Percentiles rank a stretch among this genome's conserved stretches.
These are phyloP conservation scores for Centrocercus urophasianus DNA, from an alignment of 2,113 vertebrate species.

Conservation along the genomic window DNA sequence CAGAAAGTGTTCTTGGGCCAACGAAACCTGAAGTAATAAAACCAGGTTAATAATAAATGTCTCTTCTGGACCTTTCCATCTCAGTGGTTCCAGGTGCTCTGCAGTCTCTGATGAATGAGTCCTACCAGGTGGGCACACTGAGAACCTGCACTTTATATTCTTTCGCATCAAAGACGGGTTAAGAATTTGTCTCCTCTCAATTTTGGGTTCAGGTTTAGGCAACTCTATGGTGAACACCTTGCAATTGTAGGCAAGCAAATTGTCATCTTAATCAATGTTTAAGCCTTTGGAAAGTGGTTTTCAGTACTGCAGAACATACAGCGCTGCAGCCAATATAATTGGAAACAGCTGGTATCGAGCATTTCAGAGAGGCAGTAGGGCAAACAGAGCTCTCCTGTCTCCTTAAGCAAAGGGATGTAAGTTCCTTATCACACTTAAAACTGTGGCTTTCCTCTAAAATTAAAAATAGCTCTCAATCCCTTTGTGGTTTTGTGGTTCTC, in stretches of 20 bases:
- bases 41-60: not conserved
- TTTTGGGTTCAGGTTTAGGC: not conserved
- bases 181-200: not conserved
- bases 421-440: slow-evolving; percentile 52
- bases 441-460: slow-evolving; percentile 44
- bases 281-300: slow-evolving; percentile 16
- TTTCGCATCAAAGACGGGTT: not conserved
- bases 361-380: slow-evolving; percentile 24
- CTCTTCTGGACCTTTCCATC: not conserved
- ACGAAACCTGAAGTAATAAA: not conserved
- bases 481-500: slow-evolving; percentile 55
- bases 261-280: not conserved
- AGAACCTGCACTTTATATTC: not conserved
- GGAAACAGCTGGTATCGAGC: not conserved
- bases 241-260: not conserved
- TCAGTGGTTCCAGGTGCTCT: not conserved
- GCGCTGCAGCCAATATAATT: not conserved
- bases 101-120: not conserved
- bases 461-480: slow-evolving; percentile 47
- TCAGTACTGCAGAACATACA: not conserved
- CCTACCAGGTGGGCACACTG: not conserved
- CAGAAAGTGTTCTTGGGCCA: not conserved
- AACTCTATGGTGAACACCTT: not conserved
- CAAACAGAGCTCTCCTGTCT: slow-evolving; percentile 8
- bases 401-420: slow-evolving; percentile 35